Percentiles rank a stretch among this genome's conserved stretches.
Conservation (phyloP, 2,113 vertebrate genomes). For the mouse (Mus musculus) region DNA sequence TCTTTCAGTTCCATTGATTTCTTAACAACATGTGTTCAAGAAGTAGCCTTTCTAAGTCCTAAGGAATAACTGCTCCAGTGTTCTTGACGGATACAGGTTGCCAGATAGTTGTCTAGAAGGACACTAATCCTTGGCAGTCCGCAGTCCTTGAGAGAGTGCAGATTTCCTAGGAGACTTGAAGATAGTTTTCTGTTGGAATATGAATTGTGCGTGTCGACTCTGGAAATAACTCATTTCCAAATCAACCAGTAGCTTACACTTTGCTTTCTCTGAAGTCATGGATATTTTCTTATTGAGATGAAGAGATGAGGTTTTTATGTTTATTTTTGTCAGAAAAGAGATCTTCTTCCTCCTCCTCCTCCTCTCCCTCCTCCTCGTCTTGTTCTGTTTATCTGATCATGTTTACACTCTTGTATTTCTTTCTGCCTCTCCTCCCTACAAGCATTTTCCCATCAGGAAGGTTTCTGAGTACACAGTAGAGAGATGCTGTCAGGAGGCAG, state of each 20-base stretch:
- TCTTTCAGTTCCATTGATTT: conserved; percentile 38
- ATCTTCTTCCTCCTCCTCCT: not conserved
- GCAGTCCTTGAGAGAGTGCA: not conserved
- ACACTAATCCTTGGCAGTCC: not conserved
- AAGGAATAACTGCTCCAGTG: conserved; percentile 24
- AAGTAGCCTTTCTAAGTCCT: not conserved
- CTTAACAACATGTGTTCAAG: not conserved
- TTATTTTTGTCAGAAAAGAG: not conserved
- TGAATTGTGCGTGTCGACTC: not conserved
- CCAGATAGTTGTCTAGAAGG: not conserved
- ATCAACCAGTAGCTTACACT: conserved; percentile 40
- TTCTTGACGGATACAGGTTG: not conserved
- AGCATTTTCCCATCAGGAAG: not conserved
- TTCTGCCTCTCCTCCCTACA: not conserved
- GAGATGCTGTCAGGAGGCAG: not conserved
- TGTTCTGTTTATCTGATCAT: not conserved
- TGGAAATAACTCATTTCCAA: conserved; percentile 8
- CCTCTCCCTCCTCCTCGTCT: not conserved
- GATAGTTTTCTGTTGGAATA: conserved; percentile 2
- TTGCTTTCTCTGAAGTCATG: not conserved
- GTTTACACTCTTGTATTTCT: not conserved
- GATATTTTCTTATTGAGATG: not conserved
- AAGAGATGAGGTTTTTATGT: not conserved
- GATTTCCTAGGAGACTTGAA: not conserved
- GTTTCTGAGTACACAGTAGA: not conserved